These are phyloP conservation scores for Epinotia nisella DNA, from an alignment of 2,888 invertebrate genomes.

Conservation along the genomic window DNA sequence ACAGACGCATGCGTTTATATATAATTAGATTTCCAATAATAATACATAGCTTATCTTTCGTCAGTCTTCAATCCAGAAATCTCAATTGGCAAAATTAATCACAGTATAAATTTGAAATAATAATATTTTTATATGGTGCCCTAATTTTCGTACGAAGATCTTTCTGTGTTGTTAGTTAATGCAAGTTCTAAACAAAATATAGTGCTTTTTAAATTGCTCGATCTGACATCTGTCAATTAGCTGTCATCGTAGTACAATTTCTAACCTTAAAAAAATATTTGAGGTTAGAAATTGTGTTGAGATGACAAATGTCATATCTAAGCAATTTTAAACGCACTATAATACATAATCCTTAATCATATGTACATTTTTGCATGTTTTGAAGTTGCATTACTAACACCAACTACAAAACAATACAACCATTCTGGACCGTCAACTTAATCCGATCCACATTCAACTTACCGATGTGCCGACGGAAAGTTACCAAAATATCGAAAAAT, in stretches of 20 bases:
- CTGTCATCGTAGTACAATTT: background rate
- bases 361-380: background rate
- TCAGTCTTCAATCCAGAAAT: conserved; percentile 83
- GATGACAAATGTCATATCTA: background rate
- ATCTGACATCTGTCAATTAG: background rate
- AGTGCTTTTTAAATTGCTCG: background rate
- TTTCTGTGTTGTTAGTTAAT: background rate
- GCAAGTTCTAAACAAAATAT: background rate
- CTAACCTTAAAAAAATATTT: background rate
- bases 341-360: too few relatives aligned
- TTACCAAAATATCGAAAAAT: too few relatives aligned
- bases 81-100: conserved; percentile 80
- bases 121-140: conserved; percentile 63
- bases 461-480: too few relatives aligned
- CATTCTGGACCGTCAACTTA: conserved; percentile 8
- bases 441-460: conserved; percentile 85
- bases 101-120: conserved; percentile 70
- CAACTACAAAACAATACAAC: conserved; percentile 1
- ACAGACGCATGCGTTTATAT: conserved; percentile 24
- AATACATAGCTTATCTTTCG: conserved; percentile 58
- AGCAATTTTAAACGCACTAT: background rate
- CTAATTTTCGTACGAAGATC: conserved; percentile 46
- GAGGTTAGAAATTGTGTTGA: background rate
- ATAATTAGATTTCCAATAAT: conserved; percentile 60
- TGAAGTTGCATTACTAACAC: background rate